Percentiles rank a stretch among this genome's conserved stretches.
These are phyloP conservation scores for Stichopus chloronotus DNA, from an alignment of 35 echinoderm and acorn worm species.

Conservation along the genomic window DNA sequence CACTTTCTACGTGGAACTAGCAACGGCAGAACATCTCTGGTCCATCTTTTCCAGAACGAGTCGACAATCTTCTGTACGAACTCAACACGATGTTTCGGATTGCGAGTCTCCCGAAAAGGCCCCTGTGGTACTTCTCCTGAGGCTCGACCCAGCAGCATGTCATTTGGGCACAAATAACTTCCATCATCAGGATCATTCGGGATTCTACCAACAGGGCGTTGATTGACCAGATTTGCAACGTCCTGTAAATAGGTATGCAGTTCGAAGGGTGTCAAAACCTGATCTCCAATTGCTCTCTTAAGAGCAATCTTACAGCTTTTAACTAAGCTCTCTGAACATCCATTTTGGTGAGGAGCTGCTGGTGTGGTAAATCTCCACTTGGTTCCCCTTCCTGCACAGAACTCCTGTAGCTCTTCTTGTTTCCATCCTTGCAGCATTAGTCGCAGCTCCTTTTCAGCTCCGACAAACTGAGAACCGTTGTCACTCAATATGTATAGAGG, in stretches of 20 bases:
- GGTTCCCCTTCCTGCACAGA: slow-evolving; percentile 65
- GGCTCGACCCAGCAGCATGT: slow-evolving; percentile 58
- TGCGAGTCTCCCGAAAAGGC: slow-evolving; percentile 59
- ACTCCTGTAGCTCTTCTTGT: slow-evolving; percentile 57
- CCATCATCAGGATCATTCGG: slow-evolving; percentile 69
- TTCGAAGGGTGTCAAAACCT: slow-evolving; percentile 57
- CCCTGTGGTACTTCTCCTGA: slow-evolving; percentile 55
- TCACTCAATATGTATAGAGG: slow-evolving; percentile 64
- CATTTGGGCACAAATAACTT: slow-evolving; percentile 55
- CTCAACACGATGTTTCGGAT: slow-evolving; percentile 62
- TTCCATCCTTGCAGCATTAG: slow-evolving; percentile 65
- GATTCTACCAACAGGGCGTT: slow-evolving; percentile 56
- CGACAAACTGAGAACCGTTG: slow-evolving; percentile 70
- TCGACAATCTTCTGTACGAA: slow-evolving; percentile 70
- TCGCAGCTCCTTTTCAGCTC: slow-evolving; percentile 68
- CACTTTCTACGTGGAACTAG: slow-evolving; percentile 54
- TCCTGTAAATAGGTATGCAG: slow-evolving; percentile 58
- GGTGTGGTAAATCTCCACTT: slow-evolving; percentile 31
- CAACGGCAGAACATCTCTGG: slow-evolving; percentile 53
- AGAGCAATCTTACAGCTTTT: slow-evolving; percentile 64
- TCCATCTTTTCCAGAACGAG: slow-evolving; percentile 77
- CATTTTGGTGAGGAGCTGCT: slow-evolving; percentile 30
- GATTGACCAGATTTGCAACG: slow-evolving; percentile 65
- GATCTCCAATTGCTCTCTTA: slow-evolving; percentile 70
- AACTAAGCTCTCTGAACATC: slow-evolving; percentile 66